Base-by-base conservation (phyloP, 1,140 invertebrate species). In the Hyposmocoma kahamanoa region DNA sequence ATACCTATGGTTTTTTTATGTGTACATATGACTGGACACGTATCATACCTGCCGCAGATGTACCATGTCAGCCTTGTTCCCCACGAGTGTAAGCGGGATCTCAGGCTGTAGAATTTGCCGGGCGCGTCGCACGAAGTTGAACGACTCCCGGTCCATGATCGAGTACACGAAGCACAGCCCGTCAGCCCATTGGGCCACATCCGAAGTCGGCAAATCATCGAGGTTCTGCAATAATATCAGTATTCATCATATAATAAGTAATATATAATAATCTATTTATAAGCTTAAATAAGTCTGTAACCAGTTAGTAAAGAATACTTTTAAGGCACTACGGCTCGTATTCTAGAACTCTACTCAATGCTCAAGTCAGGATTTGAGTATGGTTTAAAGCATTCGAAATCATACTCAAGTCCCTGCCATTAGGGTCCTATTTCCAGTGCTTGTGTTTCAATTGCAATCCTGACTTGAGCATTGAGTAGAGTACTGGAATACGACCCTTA, bases 31-130 rank as follows among this genome's bases (percentile, higher is more conserved):
- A n/a, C n/a, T n/a, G n/a, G n/a, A n/a, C n/a, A n/a, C n/a, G n/a
- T n/a, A 9, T 3, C 30, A 6, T 55, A 98, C 95, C 89, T 97
- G 94, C 62, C 96, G 87, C 41, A 97, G 86, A 81, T 97, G 95
- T 22, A 97, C 93, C 91, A 98, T 95, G 69, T 98, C 96, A 5
- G 91, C 93, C 87, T 98, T 97, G 72, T 97, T 97, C 13, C 92
- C 96, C 13, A 96, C 92, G 2, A 97, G 86, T 3, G 92, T 90
- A 4, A 96, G 88, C 1, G 95, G 94, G 54, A 90, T 91, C 56
- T 92, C 90, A 6, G 89, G 89, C 62, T 92, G 91, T 62, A 74
- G 93, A 83, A 63, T 91, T 79, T 82, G 93, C 88, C 87, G 95
- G 89, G 93, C 91, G 50, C 92, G 88, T 30, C 93, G 90, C 36